phyloP scores from a whole-genome alignment of 2,113 vertebrate genomes.

The Otis tarda region DNA sequence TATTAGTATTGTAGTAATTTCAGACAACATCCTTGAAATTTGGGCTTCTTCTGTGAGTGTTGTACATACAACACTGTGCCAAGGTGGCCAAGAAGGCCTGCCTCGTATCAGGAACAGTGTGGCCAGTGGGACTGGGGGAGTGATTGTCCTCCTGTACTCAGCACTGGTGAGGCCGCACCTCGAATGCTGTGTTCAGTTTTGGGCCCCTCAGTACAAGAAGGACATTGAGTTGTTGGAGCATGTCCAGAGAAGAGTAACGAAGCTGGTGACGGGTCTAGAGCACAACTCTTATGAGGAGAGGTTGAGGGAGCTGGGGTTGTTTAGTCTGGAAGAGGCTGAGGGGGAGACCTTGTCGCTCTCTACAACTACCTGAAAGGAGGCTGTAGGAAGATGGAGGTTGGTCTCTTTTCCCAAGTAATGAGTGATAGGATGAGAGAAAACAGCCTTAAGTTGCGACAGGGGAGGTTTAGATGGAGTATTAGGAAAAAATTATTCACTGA shows the following conservation, averaged over 20 bases:
- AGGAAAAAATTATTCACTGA: neutral
- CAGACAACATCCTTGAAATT: neutral
- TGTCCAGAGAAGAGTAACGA: neutral
- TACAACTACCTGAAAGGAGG: no score
- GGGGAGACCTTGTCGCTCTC: no score
- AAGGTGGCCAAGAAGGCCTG: neutral
- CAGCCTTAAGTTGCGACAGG: neutral
- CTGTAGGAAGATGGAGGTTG: no score
- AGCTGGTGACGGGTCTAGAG: neutral
- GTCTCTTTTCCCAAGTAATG: neutral
- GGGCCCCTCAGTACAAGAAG: neutral
- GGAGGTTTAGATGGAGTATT: neutral
- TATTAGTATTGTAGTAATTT: neutral
- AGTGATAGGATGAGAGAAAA: neutral
- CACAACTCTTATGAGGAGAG: rapidly evolving
- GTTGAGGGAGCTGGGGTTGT: neutral
- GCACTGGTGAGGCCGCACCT: neutral
- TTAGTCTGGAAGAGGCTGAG: neutral
- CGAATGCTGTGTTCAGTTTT: neutral
- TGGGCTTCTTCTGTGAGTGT: neutral
- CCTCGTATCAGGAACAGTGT: neutral
- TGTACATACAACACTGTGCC: neutral
- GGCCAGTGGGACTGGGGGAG: neutral
- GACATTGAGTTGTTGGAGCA: rapidly evolving
- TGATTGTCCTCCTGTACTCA: rapidly evolving